These are phyloP conservation scores for Ancistrus triradiatus DNA, from an alignment of 2,113 vertebrate genomes.

Conservation along the genomic window DNA sequence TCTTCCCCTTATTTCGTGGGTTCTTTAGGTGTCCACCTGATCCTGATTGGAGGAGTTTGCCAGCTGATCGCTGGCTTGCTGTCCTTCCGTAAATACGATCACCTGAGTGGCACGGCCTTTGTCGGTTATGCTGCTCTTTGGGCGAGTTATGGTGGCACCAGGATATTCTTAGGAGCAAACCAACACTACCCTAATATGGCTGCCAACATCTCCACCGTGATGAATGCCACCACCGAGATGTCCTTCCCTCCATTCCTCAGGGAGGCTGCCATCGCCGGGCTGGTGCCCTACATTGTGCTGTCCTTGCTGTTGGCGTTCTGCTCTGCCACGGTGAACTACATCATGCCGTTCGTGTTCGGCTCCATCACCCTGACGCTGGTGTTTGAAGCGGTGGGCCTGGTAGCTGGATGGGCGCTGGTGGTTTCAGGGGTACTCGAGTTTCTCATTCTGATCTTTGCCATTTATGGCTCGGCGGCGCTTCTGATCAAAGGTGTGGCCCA, in stretches of 20 bases:
- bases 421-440: conserved; percentile 74
- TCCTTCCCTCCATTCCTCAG: background rate
- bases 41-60: conserved; percentile 79
- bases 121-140: conserved; percentile 82
- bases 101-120: conserved; percentile 78
- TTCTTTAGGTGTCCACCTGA: conserved; percentile 77
- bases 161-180: conserved; percentile 65
- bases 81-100: conserved; percentile 82
- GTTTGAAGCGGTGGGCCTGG: conserved; percentile 76
- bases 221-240: conserved; percentile 7
- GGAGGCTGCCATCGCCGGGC: conserved; percentile 73
- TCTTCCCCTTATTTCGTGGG: background rate
- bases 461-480: conserved; percentile 76
- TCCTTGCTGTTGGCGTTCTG: conserved; percentile 80
- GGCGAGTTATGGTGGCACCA: conserved; percentile 78
- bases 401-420: conserved; percentile 72
- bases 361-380: conserved; percentile 74
- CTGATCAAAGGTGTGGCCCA: conserved; percentile 81
- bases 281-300: conserved; percentile 77
- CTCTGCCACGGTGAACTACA: conserved; percentile 83
- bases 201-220: conserved; percentile 14
- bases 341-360: conserved; percentile 86
- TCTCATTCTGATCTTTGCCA: conserved; percentile 72
- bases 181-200: no score
- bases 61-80: conserved; percentile 81